Evolutionary conservation across 2,113 vertebrate species (phyloP).

Genomic region (Prietella phreatophila): DNA sequence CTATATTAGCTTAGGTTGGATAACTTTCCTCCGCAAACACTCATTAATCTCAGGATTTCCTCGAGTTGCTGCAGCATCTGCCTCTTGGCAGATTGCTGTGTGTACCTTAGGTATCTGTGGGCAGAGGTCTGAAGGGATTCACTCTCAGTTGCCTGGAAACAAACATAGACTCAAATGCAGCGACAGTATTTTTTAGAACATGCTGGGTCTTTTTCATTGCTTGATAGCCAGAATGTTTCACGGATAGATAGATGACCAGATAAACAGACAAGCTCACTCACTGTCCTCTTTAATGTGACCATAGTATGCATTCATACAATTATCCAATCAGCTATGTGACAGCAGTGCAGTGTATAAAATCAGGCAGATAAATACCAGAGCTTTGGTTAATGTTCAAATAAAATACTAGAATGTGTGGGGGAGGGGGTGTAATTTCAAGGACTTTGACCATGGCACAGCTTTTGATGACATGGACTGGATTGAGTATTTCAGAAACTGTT

Average conservation of each 20-base stretch:
- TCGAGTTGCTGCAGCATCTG: slow-evolving; percentile 25
- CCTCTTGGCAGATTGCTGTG: slow-evolving; percentile 26
- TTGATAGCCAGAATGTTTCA: background rate
- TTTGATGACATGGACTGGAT: background rate
- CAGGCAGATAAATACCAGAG: background rate
- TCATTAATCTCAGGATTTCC: slow-evolving; percentile 39
- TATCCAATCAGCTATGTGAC: background rate
- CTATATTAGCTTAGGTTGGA: slow-evolving; percentile 22
- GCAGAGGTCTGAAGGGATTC: slow-evolving; percentile 13
- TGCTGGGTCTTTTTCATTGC: background rate
- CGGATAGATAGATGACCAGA: background rate
- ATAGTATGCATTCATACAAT: background rate
- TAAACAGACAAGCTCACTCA: background rate
- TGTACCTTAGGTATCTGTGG: slow-evolving; percentile 24
- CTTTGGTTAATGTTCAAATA: background rate
- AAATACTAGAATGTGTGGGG: background rate
- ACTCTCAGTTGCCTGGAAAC: slow-evolving; percentile 30
- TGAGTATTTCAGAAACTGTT: background rate
- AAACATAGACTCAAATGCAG: background rate
- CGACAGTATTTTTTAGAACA: background rate
- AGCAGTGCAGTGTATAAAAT: background rate
- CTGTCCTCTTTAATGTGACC: background rate
- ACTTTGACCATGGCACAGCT: background rate
- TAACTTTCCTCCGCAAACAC: slow-evolving; percentile 22
- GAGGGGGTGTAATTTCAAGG: background rate